Base-by-base conservation (phyloP, 2,888 invertebrate species). In the Cheilosia urbana region DNA sequence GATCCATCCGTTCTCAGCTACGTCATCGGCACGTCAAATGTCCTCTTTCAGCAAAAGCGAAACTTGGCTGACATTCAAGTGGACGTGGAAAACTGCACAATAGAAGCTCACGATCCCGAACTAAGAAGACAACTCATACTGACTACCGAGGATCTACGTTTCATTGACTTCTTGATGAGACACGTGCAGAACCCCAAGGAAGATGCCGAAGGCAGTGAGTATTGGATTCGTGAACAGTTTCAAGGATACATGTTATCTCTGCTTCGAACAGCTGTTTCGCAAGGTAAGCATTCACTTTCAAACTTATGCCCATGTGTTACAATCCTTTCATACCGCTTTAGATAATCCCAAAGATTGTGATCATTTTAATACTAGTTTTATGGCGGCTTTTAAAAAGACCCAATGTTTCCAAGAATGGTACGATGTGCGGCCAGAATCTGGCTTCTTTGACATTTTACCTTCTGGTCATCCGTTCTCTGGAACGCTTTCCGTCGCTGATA, bases 1-100 rank as follows among this genome's bases (percentile, higher is more conserved):
- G 98, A 98, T 92, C 94, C 96, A 4, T 96, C 97, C 88, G 97
- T 98, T 7, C 93, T 96, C 84, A 96, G 96, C 34, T 97, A 96
- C 92, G 94, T 98, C 55, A 96, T 98, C 78, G 99, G 99, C 47
- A 99, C 99, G n/a, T 99, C 99, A 17, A 99, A 99, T 93, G 96
- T 98, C n/a, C 93, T 99, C 45, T 99, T 99, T 91, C 97, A 98
- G 91, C 99, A 99, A 91, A 98, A 98, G 90, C 95, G 96, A 84
- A 97, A 98, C 89, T 93, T 98, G 63, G 96, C 97, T 85, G 99
- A 99, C 92, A 97, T 98, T 19, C 93, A 99, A 71, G 95, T 99
- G 2, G 98, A 98, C 93, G 94, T 97, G 71, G 97, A 97, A 91
- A 96, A 96, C 88, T 95, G 95, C 88, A 95, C 96, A 90, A 96